Evolutionary conservation across 2,888 invertebrate species (phyloP).

Genomic region (Anodontia alba): DNA sequence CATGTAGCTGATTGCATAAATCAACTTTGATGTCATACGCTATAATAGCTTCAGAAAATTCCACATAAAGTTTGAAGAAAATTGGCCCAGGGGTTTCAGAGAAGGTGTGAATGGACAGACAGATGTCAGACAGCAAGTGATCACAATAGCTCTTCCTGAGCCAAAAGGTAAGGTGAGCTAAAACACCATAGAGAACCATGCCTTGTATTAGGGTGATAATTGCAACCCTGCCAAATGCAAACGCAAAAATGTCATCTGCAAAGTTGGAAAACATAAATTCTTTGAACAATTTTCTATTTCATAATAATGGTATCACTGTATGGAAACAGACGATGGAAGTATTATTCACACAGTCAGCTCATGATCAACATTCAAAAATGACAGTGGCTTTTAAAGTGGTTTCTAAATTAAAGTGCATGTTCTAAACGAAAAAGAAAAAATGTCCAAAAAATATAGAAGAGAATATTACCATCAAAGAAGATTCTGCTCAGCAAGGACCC

Average conservation of each 20-base stretch:
- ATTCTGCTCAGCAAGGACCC: not conserved
- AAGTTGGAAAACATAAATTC: not conserved
- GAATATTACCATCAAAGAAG: not conserved
- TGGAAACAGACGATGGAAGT: not conserved
- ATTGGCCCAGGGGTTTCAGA: too few species aligned
- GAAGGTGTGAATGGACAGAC: too few species aligned
- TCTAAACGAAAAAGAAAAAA: not conserved
- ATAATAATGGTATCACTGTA: not conserved
- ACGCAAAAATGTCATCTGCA: not conserved
- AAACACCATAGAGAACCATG: slow-evolving; percentile 1
- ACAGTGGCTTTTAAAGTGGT: not conserved
- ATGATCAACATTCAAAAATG: not conserved
- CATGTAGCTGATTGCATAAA: too few species aligned
- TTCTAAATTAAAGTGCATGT: not conserved
- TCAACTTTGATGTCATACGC: too few species aligned
- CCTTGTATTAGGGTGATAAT: not conserved
- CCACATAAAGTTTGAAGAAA: too few species aligned
- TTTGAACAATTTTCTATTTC: not conserved
- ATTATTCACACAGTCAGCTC: not conserved
- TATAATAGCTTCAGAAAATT: too few species aligned
- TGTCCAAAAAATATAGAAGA: not conserved
- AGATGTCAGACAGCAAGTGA: too few species aligned
- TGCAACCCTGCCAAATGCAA: not conserved
- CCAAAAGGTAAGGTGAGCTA: too few species aligned
- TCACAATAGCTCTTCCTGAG: too few species aligned